These are phyloP conservation scores for Delichon dasypus DNA, from an alignment of 2,797 vertebrate genomes.

Conservation along the genomic window DNA sequence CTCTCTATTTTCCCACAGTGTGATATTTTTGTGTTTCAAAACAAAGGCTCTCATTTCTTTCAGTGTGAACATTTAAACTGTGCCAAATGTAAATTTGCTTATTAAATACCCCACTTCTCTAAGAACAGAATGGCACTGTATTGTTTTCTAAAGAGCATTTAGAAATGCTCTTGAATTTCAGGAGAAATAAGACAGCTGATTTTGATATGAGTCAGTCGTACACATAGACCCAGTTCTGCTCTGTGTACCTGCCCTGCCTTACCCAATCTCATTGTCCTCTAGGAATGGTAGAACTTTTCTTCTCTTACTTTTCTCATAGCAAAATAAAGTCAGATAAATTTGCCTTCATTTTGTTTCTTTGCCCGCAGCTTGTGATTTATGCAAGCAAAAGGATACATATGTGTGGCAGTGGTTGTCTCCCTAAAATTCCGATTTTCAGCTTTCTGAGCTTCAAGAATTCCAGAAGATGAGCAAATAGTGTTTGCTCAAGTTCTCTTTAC, in stretches of 20 bases:
- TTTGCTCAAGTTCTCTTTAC: neutral
- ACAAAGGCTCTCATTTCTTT: neutral
- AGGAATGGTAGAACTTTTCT: neutral
- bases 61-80: neutral
- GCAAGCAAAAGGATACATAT: neutral
- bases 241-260: neutral
- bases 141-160: neutral
- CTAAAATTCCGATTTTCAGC: neutral
- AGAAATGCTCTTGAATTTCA: neutral
- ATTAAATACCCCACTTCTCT: neutral
- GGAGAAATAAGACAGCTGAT: neutral
- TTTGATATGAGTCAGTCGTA: neutral
- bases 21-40: slow-evolving; percentile 44
- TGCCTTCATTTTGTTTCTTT: neutral
- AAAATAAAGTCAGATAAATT: neutral
- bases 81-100: slow-evolving; percentile 1
- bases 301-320: neutral
- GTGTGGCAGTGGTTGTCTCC: neutral
- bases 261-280: neutral
- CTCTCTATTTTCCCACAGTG: neutral
- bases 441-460: neutral
- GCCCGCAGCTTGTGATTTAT: neutral
- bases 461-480: neutral
- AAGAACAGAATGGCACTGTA: neutral
- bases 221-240: neutral